Conservation (phyloP, 2,888 invertebrate genomes). For the Calameuta idolon region DNA sequence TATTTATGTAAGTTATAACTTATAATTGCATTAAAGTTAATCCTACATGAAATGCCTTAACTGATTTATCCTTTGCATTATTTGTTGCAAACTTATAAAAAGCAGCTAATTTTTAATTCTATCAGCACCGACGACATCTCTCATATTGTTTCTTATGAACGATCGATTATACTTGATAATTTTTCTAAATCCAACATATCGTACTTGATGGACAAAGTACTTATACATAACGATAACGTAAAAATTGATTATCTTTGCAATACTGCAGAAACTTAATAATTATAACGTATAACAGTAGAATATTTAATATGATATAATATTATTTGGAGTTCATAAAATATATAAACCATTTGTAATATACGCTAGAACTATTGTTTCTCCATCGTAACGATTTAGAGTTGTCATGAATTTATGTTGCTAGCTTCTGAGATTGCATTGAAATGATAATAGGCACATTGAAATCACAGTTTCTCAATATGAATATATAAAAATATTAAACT, state of each 20-base stretch:
- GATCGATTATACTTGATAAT: background rate
- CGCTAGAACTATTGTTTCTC: background rate
- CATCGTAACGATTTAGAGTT: background rate
- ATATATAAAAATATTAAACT: background rate
- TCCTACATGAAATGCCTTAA: conserved; percentile 26
- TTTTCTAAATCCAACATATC: background rate
- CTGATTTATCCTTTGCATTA: background rate
- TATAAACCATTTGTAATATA: conserved; percentile 6
- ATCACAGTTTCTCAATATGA: background rate
- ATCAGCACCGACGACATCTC: background rate
- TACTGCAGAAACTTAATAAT: background rate
- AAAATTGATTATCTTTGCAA: background rate
- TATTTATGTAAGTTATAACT: conserved; percentile 53
- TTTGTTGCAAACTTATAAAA: background rate
- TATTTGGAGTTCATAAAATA: conserved; percentile 1
- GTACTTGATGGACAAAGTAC: background rate
- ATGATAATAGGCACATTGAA: background rate
- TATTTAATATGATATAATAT: background rate
- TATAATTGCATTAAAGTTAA: conserved; percentile 52
- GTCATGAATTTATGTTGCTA: conserved; percentile 1
- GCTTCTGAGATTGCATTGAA: background rate
- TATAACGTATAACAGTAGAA: background rate
- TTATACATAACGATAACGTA: background rate
- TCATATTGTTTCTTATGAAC: background rate
- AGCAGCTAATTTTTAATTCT: background rate